Evolutionary conservation across 92 coral and sea anemone genomes (phyloP).

Genomic region (Paramuricea clavata): DNA sequence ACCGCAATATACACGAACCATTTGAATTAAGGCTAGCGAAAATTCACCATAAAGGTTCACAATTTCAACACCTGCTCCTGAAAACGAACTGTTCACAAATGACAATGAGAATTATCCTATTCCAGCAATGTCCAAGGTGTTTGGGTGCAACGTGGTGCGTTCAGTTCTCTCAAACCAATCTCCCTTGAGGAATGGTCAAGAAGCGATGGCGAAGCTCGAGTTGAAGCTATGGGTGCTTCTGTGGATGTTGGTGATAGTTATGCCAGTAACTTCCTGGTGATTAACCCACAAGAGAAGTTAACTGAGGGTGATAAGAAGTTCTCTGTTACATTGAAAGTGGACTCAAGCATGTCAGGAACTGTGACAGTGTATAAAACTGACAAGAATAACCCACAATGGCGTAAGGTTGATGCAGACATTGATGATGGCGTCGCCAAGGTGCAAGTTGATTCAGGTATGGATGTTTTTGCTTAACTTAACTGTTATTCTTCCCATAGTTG

Average conservation of each 20-base stretch:
- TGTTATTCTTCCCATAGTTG: too few relatives aligned
- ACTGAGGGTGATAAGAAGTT: conserved; percentile 72
- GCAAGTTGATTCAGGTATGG: conserved; percentile 77
- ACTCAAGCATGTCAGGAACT: conserved; percentile 60
- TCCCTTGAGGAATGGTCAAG: conserved; percentile 77
- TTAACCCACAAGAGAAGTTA: conserved; percentile 83
- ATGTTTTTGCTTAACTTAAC: not conserved
- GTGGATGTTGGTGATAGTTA: conserved; percentile 92
- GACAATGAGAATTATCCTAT: not conserved
- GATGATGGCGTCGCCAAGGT: conserved; percentile 72
- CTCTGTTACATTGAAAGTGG: conserved; percentile 76
- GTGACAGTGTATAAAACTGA: conserved; percentile 83
- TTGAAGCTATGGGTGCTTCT: conserved; percentile 78
- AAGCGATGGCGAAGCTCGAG: conserved; percentile 82
- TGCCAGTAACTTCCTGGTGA: conserved; percentile 83
- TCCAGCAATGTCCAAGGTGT: conserved; percentile 76
- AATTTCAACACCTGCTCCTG: too few relatives aligned
- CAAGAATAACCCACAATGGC: conserved; percentile 79
- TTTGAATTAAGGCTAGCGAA: not conserved
- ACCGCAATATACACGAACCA: not conserved
- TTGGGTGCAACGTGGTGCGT: conserved; percentile 73
- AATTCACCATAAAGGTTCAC: too few relatives aligned
- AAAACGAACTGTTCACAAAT: not conserved
- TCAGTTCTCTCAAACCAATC: conserved; percentile 71
- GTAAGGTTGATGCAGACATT: conserved; percentile 74